Evolutionary conservation across 2,888 invertebrate species (phyloP), one percentile per base, ranked within the genome.

Genomic region (Physocephala rufipes): DNA sequence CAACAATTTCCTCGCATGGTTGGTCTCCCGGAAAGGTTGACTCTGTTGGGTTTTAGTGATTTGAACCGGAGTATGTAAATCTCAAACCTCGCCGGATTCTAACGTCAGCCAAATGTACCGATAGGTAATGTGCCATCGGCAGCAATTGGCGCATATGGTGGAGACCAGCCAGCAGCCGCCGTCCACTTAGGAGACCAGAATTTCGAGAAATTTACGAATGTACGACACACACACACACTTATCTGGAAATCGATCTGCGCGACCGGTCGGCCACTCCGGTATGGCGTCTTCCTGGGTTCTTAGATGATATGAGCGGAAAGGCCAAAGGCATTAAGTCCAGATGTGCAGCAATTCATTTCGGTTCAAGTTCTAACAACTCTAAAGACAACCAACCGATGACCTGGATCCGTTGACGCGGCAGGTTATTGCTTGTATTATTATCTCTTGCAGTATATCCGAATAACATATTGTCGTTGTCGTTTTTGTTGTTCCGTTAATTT

Each of bases 51-150:
- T 19, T n/a, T 59, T 43, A 58, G 43, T 45, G 67, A 67, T 67
- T 58, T 67, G 67, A 68, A 59, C 47, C 59, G 36, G 61, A 61
- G 68, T 68, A 68, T 62, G 68, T 61, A 68, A 68, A 68, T 68
- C 68, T 62, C 51, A 15, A 16, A 53, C 55, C 16, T 43, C 36
- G 9, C 21, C 45, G 45, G 24, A n/a, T 26, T 55, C 55, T 16
- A 58, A 28, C 58, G 28, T 58, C 15, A 26, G 24, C 28, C 58
- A 28, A 58, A 26, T 26, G 16, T 26, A 13, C 45, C 9, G 45
- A 9, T 9, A 45, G 15, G 12, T 9, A 45, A 45, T 15, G 45
- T 12, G 15, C 45, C 45, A n/a, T 45, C 45, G 15, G 15, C 45
- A 9, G 45, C 9, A 45, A 45, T 45, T 15, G 45, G 59, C n/a